Evolutionary conservation across 2,888 invertebrate genomes (phyloP).

Genomic region (Cataglyphis rosenhaueri): DNA sequence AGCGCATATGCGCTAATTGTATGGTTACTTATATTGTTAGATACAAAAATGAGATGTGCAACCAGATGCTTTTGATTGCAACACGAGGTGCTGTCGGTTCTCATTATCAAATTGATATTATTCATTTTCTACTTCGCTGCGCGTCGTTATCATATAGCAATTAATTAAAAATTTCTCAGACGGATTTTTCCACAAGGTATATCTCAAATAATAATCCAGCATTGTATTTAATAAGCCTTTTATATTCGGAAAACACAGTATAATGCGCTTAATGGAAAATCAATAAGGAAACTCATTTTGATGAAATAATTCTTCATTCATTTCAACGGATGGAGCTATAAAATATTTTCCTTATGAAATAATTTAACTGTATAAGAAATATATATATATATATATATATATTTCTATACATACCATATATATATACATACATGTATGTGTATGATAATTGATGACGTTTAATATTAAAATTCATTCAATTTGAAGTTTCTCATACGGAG

Average conservation of each 20-base stretch:
- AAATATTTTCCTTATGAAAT: not conserved
- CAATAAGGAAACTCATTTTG: not conserved
- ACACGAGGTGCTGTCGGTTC: not conserved
- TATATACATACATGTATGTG: not conserved
- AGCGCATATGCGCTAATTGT: slow-evolving; percentile 59
- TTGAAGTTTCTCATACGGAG: not conserved
- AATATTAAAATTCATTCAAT: not conserved
- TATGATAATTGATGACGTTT: not conserved
- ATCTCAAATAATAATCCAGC: not conserved
- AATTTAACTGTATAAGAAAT: not conserved
- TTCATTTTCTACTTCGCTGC: not conserved
- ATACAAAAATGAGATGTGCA: not conserved
- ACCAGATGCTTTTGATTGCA: slow-evolving; percentile 12
- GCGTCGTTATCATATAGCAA: not conserved
- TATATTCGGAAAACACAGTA: not conserved
- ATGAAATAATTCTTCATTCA: not conserved
- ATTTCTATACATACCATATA: too few relatives aligned
- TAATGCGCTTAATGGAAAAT: not conserved
- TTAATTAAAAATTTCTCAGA: slow-evolving; percentile 7
- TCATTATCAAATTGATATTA: not conserved
- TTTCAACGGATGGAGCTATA: not conserved
- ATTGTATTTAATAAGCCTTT: not conserved
- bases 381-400: not conserved
- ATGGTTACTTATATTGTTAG: slow-evolving; percentile 43
- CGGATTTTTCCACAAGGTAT: not conserved